Evolutionary conservation across 2,797 vertebrate species (phyloP).

Genomic region (Galagoides demidoff): DNA sequence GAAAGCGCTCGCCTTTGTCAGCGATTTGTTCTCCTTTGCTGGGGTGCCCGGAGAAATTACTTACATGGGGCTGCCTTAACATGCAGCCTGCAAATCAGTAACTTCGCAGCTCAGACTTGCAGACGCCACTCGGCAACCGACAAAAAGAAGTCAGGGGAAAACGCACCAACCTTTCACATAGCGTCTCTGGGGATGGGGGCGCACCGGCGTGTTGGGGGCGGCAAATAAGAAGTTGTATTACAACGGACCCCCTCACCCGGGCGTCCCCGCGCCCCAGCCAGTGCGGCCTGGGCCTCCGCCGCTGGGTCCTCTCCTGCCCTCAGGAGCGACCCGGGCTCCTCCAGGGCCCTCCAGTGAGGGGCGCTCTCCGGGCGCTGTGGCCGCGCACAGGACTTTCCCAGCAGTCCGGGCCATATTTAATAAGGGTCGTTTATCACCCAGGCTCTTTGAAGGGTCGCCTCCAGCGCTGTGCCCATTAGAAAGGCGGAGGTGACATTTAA

Average conservation of each 20-base stretch:
- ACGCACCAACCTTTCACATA: slow-evolving; percentile 82
- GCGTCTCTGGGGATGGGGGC: slow-evolving; percentile 59
- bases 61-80: slow-evolving; percentile 98
- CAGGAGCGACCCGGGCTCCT: background rate
- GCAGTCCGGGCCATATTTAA: slow-evolving; percentile 86
- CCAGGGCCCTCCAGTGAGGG: slow-evolving; percentile 63
- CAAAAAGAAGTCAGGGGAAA: slow-evolving; percentile 89
- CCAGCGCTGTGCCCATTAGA: slow-evolving; percentile 87
- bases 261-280: background rate
- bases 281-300: background rate
- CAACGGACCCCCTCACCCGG: background rate
- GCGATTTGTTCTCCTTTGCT: slow-evolving; percentile 99
- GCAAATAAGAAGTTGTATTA: slow-evolving; percentile 59
- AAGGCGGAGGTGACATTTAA: slow-evolving; percentile 89
- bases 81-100: slow-evolving; percentile 98
- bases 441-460: slow-evolving; percentile 88
- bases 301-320: rapidly evolving
- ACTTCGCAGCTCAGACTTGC: slow-evolving; percentile 98
- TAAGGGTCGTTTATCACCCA: slow-evolving; percentile 87
- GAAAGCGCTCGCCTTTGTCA: slow-evolving; percentile 98
- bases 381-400: slow-evolving; percentile 77
- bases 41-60: slow-evolving; percentile 98
- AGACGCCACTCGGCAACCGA: slow-evolving; percentile 96
- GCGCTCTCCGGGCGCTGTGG: slow-evolving; percentile 57
- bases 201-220: slow-evolving; percentile 16